Evolutionary conservation across 1,140 invertebrate genomes (phyloP).

Genomic region (Nixonia krombeini): DNA sequence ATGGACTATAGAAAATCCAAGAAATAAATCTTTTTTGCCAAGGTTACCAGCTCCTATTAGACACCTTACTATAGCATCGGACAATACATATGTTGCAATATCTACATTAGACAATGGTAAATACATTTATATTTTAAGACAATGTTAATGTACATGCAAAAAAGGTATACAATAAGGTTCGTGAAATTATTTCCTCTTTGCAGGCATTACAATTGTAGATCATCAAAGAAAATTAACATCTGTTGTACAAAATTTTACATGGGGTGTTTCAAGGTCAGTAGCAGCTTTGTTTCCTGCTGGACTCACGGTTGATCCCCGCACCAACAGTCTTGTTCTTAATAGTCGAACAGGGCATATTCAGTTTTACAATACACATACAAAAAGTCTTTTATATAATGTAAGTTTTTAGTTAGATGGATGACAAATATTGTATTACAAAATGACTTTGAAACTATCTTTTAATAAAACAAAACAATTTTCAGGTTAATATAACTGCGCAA

Average conservation of each 20-base stretch:
- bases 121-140: background rate
- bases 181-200: conserved; percentile 15
- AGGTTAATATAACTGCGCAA: conserved; percentile 83
- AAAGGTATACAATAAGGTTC: conserved; percentile 8
- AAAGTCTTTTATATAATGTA: conserved; percentile 83
- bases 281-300: conserved; percentile 76
- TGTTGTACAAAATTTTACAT: conserved; percentile 80
- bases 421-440: no score
- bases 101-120: conserved; percentile 83
- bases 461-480: conserved; percentile 33
- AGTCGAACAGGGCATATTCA: conserved; percentile 85
- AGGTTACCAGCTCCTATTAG: conserved; percentile 80
- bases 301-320: conserved; percentile 78
- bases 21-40: conserved; percentile 79
- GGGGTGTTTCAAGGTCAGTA: conserved; percentile 69
- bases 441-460: no score
- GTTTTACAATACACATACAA: conserved; percentile 80
- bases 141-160: conserved; percentile 7
- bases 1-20: conserved; percentile 76
- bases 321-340: conserved; percentile 80
- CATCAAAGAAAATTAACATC: conserved; percentile 73
- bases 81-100: conserved; percentile 78
- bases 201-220: conserved; percentile 79
- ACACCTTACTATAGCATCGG: conserved; percentile 77
- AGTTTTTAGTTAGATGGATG: no score